Evolutionary conservation across 2,797 vertebrate species (phyloP).

Genomic region (Podarcis lilfordi): DNA sequence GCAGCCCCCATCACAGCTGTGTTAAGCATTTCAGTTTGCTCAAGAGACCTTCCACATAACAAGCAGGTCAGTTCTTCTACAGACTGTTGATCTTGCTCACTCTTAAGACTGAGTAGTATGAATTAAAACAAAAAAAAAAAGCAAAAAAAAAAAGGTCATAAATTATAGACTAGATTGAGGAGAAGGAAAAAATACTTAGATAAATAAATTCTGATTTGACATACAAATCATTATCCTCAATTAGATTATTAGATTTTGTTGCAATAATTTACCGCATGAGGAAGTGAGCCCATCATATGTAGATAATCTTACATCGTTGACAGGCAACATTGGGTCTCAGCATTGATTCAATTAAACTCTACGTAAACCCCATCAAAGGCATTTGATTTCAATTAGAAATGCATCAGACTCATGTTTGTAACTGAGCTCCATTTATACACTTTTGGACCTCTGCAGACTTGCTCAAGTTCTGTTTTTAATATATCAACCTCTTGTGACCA

Average conservation of each 20-base stretch:
- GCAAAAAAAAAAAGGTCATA: neutral
- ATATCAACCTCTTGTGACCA: neutral
- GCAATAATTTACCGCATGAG: neutral
- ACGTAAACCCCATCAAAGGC: neutral
- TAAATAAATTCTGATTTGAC: neutral
- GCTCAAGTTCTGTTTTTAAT: neutral
- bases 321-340: neutral
- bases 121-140: neutral
- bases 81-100: neutral
- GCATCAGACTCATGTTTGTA: neutral
- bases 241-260: neutral
- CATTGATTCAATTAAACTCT: neutral
- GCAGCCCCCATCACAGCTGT: neutral
- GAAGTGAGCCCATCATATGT: neutral
- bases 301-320: neutral
- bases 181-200: constrained; percentile 1
- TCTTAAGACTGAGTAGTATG: neutral
- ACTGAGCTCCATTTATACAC: neutral
- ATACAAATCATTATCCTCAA: neutral
- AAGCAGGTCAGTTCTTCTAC: neutral
- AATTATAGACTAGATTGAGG: neutral
- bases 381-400: neutral
- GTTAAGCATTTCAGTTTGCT: neutral
- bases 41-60: neutral
- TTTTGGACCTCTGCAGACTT: neutral